Evolutionary conservation across 2,888 invertebrate species (phyloP), one percentile per base, ranked within the genome.

Genomic region (Idaea straminata): DNA sequence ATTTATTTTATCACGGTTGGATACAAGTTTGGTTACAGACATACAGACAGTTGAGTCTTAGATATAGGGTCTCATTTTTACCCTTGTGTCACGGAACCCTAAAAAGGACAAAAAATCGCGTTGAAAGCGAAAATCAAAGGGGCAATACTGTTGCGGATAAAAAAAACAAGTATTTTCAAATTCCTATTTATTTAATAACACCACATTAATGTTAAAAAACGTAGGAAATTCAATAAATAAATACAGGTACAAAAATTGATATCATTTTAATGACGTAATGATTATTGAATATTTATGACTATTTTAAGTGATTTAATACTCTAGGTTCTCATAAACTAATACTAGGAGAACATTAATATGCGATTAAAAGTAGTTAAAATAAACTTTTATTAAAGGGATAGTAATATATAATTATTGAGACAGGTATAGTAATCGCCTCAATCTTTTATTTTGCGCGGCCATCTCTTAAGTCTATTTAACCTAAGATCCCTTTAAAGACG

Each of bases 141-240:
- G 25, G 3, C 25, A 25, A 25, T 25, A 25, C 25, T 25, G 25
- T 25, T 25, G 25, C 3, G 25, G 25, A 2, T 25, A 61, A 65
- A 69, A 64, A 66, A 71, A 68, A 69, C 7, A 47, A 13, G 10
- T 47, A 10, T 47, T 47, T 47, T 47, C 10, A 13, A 47, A 47
- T 47, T 47, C 13, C 47, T 10, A 47, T 47, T 47, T 47, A 47
- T 62, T 35, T 74, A 72, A 70, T 75, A 69, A 72, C 69, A 68
- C 68, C 61, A 64, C 63, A 69, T 64, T 65, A 61, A 66, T 61
- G 71, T 64, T 62, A 16, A 63, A 59, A 68, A 57, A 63, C 16
- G 16, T 47, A 35, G 36, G 61, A 66, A 62, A 64, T 65, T 15
- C 65, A 61, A 34, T 69, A 25, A 72, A 71, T 15, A 76, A 64